Base-by-base conservation (phyloP, 2,888 invertebrate species). In the Dexiosoma caninum region DNA sequence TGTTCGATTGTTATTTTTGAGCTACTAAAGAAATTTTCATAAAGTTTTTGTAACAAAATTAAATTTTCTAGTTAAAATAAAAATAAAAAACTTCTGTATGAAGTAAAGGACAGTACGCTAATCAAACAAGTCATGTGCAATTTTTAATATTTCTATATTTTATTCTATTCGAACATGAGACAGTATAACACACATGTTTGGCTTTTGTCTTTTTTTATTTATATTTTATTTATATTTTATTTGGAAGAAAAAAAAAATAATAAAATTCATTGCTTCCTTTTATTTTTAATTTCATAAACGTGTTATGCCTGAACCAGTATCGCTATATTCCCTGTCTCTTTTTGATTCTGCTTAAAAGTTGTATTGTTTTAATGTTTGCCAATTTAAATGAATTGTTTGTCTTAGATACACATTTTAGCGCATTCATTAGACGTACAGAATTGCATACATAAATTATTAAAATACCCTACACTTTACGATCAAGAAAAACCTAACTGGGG, bases 381-480 rank as follows among this genome's bases (percentile, higher is more conserved):
- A 70, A 75, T 66, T 46, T 81, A 75, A 82, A 81, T 75, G 78
- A 82, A 82, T 81, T 81, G 81, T 82, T 81, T 82, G 44, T 62
- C 32, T 78, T 37, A 51, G 57, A 6, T 35, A 46, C 42, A 59
- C 51, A 60, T 40, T 66, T 35, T 19, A 10, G 30, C 21, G 42
- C 27, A 60, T 21, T 44, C 35, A 46, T 12, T 51, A 42, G 32
- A 19, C 27, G 16, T 49, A 14, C 12, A 42, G 30, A 44, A 21
- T n/a, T 16, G 14, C 44, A 42, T 69, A 6, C 14, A 30, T 66
- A 37, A 71, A 51, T 71, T 42, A 71, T 71, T 71, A 42, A 71
- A 71, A 71, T 55, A 49, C 57, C 66, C 53, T 66, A 55, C 64
- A 66, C 57, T 57, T 66, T 49, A 23, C 10, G 23, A 23, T 35